A percentile compares a stretch with the other conserved stretches of the same genome.
phyloP scores from a whole-genome alignment of 2,888 invertebrate genomes.

The Troides aeacus region DNA sequence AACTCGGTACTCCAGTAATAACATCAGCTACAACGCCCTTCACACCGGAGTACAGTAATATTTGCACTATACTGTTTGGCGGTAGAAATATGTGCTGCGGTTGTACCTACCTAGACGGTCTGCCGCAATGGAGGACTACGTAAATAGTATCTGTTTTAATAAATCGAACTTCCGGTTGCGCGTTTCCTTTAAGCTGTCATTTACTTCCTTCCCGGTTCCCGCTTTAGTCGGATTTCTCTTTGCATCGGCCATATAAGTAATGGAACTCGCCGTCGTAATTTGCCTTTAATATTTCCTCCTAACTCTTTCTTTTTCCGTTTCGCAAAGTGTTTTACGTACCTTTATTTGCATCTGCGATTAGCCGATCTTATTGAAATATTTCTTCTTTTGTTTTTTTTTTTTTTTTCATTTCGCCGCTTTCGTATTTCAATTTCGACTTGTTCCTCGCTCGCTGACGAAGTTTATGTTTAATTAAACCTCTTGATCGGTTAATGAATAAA shows the following conservation, averaged over 20 bases:
- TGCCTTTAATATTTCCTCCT: slow-evolving; percentile 49
- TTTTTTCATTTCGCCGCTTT: slow-evolving; percentile 16
- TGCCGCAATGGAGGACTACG: too few relatives aligned
- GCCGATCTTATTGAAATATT: slow-evolving; percentile 30
- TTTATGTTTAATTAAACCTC: slow-evolving; percentile 6
- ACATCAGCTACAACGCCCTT: too few relatives aligned
- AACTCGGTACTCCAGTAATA: too few relatives aligned
- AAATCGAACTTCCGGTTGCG: slow-evolving; percentile 62
- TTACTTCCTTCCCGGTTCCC: slow-evolving; percentile 30
- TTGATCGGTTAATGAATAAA: slow-evolving; percentile 21
- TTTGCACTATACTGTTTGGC: too few relatives aligned
- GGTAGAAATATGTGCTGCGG: too few relatives aligned
- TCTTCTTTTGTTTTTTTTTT: slow-evolving; percentile 1
- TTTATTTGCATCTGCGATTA: slow-evolving; percentile 41
- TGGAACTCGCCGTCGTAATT: slow-evolving; percentile 47
- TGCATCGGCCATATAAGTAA: slow-evolving; percentile 38
- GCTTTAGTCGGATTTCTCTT: slow-evolving; percentile 35
- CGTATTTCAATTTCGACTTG: slow-evolving; percentile 6
- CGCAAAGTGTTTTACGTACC: slow-evolving; percentile 42
- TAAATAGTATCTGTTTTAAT: slow-evolving; percentile 53
- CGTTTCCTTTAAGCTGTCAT: slow-evolving; percentile 36
- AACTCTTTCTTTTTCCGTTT: slow-evolving; percentile 44
- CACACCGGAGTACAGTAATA: too few relatives aligned
- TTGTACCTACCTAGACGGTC: too few relatives aligned
- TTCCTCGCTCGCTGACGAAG: background rate